Base-by-base conservation (phyloP, 1,140 invertebrate genomes). In the Pseudachorutes palmiensis region DNA sequence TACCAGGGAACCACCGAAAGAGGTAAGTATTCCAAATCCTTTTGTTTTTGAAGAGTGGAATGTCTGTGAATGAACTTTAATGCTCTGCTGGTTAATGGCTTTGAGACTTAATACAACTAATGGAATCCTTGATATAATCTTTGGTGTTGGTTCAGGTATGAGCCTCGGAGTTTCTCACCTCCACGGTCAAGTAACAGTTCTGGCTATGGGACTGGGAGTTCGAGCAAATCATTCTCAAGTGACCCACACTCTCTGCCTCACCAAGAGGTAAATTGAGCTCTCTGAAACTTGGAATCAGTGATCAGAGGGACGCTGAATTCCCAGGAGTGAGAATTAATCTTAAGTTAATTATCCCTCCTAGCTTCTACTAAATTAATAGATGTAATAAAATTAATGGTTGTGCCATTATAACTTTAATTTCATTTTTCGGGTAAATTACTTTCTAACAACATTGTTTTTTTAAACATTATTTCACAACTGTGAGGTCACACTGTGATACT, bases 191-290 rank as follows among this genome's bases (percentile, higher is more conserved):
- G 58, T 32, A 60, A 60, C 22, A 60, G 58, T 31, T 60, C 58
- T 28, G 90, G 89, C 9, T 91, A 92, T 77, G 89, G 89, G 55
- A 91, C 89, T 22, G 89, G 88, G 76, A 87, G 85, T 67, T 88
- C 86, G 75, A 86, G 84, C 62, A 85, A 86, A 73, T 86, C 86
- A 67, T 86, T 84, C 78, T 82, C 78, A 76, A 70, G 69, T 65
- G 77, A 55, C 24, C 51, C 51, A 19, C 51, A 55, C 24, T 55
- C 51, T 24, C 24, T 55, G 3, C 12, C 70, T 69, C 82, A 83
- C 69, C 70, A 71, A 61, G 77, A 79, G 74, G 77, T 77, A 73
- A 73, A 41, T 41, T 9, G 5, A 9, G 5, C 5, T 41, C 36
- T 19, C 36, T 41, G 5, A 19, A 41, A 41, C 19, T 41, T 41